These are phyloP conservation scores for Chouioia cunea DNA, from an alignment of 2,888 invertebrate species.

Conservation along the genomic window DNA sequence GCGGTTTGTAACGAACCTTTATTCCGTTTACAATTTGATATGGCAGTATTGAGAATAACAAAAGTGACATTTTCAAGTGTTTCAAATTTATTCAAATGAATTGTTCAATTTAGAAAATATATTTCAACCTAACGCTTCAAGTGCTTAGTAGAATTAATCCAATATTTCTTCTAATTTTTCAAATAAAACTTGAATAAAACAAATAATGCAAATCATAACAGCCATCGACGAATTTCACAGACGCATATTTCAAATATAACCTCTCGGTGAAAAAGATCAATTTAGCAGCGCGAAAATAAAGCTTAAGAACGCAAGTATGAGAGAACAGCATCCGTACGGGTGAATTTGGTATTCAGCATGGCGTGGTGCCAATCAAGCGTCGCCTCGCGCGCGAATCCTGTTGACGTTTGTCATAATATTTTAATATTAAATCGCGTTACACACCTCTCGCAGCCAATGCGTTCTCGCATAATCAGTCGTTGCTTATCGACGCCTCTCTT, in stretches of 20 bases:
- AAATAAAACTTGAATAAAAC: too few species aligned
- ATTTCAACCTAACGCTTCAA: too few species aligned
- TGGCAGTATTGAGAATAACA: too few species aligned
- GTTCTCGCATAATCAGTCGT: conserved; percentile 67
- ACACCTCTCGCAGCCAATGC: conserved; percentile 67
- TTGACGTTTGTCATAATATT: conserved; percentile 70
- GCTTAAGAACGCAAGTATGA: conserved; percentile 4
- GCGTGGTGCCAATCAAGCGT: conserved; percentile 64
- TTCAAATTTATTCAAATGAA: too few species aligned
- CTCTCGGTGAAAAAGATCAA: not conserved
- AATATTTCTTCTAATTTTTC: too few species aligned
- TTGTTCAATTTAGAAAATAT: too few species aligned
- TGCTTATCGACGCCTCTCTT: conserved; percentile 49
- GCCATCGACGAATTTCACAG: not conserved
- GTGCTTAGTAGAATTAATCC: too few species aligned
- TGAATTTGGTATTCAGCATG: conserved; percentile 65
- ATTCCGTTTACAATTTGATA: too few species aligned
- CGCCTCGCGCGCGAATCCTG: conserved; percentile 58
- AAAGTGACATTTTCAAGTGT: too few species aligned
- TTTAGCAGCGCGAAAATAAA: not conserved
- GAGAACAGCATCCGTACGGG: conserved; percentile 19
- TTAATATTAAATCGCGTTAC: conserved; percentile 69
- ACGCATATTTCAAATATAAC: not conserved
- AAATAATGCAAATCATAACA: too few species aligned
- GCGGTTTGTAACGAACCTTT: too few species aligned